Base-by-base conservation (phyloP, 2,113 vertebrate genomes). In the Amphilophus citrinellus region DNA sequence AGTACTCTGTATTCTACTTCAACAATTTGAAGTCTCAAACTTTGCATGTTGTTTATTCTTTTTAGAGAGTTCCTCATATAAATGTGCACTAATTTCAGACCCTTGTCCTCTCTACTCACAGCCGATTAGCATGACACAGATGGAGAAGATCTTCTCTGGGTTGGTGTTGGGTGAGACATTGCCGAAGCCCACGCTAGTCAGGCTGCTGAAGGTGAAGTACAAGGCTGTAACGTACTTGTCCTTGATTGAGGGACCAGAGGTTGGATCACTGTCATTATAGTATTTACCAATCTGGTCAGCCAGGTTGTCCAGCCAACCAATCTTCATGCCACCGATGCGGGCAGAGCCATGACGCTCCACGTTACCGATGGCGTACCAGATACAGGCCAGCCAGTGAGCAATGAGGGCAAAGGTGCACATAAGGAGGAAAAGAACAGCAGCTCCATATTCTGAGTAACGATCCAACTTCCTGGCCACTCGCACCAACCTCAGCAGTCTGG, bases 171-270 rank as follows among this genome's bases (percentile, higher is more conserved):
- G 98, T 0, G 98, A 99, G 61, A 99, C 98, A 0, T 99, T 99
- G 59, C 98, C 98, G 0, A 99, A 99, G 24, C 98, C 98, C 62
- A 99, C 98, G 0, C 98, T 99, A 95, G 98, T 99, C 92, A 99
- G 96, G 88, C 98, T 99, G 96, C 98, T 99, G 97, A 99, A 99
- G 96, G 98, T 99, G 96, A 99, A 99, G 96, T 99, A 99, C 47
- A 99, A 96, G 0, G 98, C 98, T 0, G 98, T 99, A 82, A 99
- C 98, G 0, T 99, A 99, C 92, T 99, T 99, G 94, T 99, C 98
- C 92, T 99, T 97, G 95, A 97, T 97, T 75, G 97, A 98, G 0
- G 98, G 98, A 2, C 98, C 98, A 0, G 98, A 98, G 44, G 89
- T 86, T 0, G 89, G 65, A 82, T 99, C 96, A 0, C 96, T 99